phyloP scores from a whole-genome alignment of 2,888 invertebrate species.

The Exephanes ischioxanthus region DNA sequence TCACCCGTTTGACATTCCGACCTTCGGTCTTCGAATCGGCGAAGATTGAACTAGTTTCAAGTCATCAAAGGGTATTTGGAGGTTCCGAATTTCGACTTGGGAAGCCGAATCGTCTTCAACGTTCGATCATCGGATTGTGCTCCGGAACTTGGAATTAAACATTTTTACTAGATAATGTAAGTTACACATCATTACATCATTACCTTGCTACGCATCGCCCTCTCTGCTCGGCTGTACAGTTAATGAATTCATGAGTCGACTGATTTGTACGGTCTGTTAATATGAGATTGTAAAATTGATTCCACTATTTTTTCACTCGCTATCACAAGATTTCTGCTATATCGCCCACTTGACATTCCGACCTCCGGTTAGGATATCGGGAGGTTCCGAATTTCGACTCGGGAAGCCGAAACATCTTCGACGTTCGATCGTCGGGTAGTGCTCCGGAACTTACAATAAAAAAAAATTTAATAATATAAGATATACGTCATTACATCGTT shows the following conservation, averaged over 20 bases:
- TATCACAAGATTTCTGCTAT: not conserved
- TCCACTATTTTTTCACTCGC: not conserved
- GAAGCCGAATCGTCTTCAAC: not conserved
- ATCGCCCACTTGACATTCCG: not conserved
- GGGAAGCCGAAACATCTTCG: not conserved
- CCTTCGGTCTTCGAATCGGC: not conserved
- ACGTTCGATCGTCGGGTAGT: not conserved
- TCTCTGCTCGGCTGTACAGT: slow-evolving; percentile 12
- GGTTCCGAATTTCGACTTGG: not conserved
- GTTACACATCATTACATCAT: no score
- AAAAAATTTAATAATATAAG: not conserved
- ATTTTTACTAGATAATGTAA: no score
- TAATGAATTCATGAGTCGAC: slow-evolving; percentile 47
- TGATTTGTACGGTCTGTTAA: slow-evolving; percentile 45
- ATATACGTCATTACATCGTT: not conserved
- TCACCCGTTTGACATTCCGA: not conserved
- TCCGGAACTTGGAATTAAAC: no score
- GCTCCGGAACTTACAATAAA: not conserved
- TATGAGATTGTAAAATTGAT: slow-evolving; percentile 5
- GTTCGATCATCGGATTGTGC: not conserved
- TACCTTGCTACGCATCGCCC: not conserved
- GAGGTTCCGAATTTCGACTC: not conserved
- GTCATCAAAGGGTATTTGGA: not conserved
- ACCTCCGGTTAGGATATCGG: not conserved
- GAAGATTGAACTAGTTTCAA: not conserved